phyloP scores from a whole-genome alignment of 2,888 invertebrate genomes.

The Drosophila infuscata region DNA sequence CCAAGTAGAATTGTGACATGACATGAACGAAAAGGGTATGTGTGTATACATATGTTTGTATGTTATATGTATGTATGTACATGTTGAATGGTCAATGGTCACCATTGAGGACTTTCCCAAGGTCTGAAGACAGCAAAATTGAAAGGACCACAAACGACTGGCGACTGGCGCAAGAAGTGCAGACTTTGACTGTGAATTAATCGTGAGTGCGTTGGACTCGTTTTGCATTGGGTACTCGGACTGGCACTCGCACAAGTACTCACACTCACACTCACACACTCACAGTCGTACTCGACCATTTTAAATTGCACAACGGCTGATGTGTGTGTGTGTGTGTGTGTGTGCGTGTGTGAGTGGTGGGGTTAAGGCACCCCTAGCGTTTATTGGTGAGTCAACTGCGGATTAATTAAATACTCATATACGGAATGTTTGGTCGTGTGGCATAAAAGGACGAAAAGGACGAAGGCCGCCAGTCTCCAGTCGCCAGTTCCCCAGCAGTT shows the following conservation, averaged over 20 bases:
- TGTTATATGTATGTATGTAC: not conserved
- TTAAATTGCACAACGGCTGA: conserved; percentile 32
- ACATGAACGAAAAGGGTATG: not conserved
- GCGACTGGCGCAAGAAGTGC: not conserved
- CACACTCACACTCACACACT: conserved; percentile 27
- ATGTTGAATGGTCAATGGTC: not conserved
- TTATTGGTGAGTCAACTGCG: conserved; percentile 75
- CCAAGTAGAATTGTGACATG: not conserved
- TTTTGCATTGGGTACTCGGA: conserved; percentile 1
- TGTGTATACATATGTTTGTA: not conserved
- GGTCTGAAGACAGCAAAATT: not conserved
- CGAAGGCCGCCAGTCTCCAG: conserved; percentile 27
- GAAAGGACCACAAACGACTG: not conserved
- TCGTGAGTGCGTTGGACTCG: conserved; percentile 22
- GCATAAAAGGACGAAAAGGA: conserved; percentile 46
- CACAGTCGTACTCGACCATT: conserved; percentile 33
- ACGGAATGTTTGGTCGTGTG: conserved; percentile 66
- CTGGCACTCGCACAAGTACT: conserved; percentile 9
- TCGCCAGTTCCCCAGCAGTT: not conserved
- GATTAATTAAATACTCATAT: conserved; percentile 79
- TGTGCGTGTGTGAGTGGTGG: conserved; percentile 5
- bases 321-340: not conserved
- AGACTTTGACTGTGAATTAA: not conserved
- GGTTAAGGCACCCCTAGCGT: conserved; percentile 54
- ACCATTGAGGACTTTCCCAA: not conserved